Evolutionary conservation across 2,113 vertebrate species (phyloP).

Genomic region (Hassar affinis): DNA sequence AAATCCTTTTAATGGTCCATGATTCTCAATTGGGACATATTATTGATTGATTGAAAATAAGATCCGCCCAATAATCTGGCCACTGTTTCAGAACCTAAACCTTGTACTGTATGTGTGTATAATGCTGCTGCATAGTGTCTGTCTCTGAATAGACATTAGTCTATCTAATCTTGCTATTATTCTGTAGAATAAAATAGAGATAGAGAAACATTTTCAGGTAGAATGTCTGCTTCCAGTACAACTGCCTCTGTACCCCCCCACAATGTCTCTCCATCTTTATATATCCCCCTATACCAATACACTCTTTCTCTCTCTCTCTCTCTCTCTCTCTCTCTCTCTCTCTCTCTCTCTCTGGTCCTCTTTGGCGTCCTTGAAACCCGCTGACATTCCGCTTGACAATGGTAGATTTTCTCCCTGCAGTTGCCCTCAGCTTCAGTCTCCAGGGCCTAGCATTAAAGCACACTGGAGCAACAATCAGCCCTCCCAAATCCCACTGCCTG

Average conservation of each 20-base stretch:
- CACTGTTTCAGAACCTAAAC: neutral
- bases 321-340: slow-evolving; percentile 9
- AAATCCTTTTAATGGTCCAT: neutral
- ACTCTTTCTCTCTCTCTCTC: neutral
- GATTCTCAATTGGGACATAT: neutral
- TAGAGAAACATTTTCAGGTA: neutral
- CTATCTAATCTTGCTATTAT: neutral
- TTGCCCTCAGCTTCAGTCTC: slow-evolving; percentile 47
- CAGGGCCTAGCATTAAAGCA: slow-evolving; percentile 51
- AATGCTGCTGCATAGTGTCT: neutral
- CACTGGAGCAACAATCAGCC: slow-evolving; percentile 52
- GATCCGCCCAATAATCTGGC: too few species aligned
- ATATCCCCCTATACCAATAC: neutral
- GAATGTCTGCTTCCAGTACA: neutral
- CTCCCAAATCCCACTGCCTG: slow-evolving; percentile 56
- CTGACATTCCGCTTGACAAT: slow-evolving; percentile 60
- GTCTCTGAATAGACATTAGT: neutral
- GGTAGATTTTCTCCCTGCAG: slow-evolving; percentile 46
- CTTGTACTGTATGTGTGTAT: neutral
- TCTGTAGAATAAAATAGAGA: neutral
- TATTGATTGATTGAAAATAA: neutral
- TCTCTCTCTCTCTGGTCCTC: slow-evolving; percentile 12
- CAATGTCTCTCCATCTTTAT: slow-evolving; percentile 18
- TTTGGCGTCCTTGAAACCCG: slow-evolving; percentile 49
- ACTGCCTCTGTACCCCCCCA: neutral